A percentile compares a stretch with the other conserved stretches of the same genome.
Conservation (phyloP, 2,113 vertebrate genomes). For the Oreochromis tanganicae region DNA sequence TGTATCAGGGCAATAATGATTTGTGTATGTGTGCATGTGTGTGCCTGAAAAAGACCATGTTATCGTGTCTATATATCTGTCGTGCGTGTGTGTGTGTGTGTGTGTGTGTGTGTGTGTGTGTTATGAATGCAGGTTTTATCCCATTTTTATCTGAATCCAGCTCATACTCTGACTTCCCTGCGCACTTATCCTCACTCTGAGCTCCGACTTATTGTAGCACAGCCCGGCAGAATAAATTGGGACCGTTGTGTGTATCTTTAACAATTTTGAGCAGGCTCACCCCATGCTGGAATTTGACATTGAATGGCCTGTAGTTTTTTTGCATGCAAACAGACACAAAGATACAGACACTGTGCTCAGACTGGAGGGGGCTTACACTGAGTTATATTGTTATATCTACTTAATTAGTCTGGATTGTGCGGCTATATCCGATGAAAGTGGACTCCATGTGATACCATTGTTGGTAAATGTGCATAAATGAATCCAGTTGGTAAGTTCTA, state of each 20-base stretch:
- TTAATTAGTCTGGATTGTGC: neutral
- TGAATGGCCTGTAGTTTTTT: neutral
- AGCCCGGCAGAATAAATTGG: constrained; percentile 23
- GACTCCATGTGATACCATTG: neutral
- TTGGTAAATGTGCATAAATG: neutral
- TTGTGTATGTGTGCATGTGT: neutral
- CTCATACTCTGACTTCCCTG: neutral
- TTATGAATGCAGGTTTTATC: constrained; percentile 3
- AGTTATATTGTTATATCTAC: neutral
- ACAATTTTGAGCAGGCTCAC: neutral
- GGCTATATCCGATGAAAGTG: neutral
- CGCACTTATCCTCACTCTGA: neutral
- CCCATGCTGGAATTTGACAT: neutral
- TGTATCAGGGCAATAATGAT: neutral
- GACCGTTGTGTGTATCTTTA: constrained; percentile 3
- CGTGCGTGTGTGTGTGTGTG: neutral
- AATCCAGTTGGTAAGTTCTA: neutral
- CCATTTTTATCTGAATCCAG: constrained; percentile 19
- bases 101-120: neutral
- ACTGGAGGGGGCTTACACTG: neutral
- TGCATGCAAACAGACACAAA: neutral
- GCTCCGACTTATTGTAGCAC: constrained; percentile 22
- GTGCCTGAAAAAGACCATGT: neutral
- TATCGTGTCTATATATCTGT: neutral
- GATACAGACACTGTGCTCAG: neutral